A percentile compares a stretch with the other conserved stretches of the same genome.
These are phyloP conservation scores for Parus major DNA, from an alignment of 2,113 vertebrate genomes.

Conservation along the genomic window DNA sequence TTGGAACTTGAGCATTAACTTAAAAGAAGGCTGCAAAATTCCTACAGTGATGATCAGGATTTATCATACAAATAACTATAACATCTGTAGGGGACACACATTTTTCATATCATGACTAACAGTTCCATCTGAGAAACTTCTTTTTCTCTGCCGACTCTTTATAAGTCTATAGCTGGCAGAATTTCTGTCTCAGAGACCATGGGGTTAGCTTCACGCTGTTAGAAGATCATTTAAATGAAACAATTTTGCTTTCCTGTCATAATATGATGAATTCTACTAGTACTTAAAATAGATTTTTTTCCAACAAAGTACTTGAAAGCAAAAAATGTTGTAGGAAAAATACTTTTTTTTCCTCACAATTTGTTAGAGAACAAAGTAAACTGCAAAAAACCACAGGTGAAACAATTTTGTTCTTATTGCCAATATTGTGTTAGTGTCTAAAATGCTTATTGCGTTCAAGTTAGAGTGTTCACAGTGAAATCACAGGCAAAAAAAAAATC, in stretches of 20 bases:
- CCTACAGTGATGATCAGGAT: conserved; percentile 49
- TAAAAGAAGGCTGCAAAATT: conserved; percentile 61
- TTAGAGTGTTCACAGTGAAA: background rate
- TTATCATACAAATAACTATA: conserved; percentile 72
- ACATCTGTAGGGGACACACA: conserved; percentile 65
- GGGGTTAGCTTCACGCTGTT: conserved; percentile 44
- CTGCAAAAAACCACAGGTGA: background rate
- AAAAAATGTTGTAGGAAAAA: background rate
- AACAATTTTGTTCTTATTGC: background rate
- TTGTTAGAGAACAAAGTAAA: conserved; percentile 6
- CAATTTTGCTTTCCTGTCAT: conserved; percentile 65
- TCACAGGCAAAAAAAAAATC: background rate
- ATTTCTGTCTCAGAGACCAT: conserved; percentile 56
- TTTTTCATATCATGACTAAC: conserved; percentile 59
- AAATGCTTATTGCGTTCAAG: background rate
- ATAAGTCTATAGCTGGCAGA: conserved; percentile 25
- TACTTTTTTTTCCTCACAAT: background rate
- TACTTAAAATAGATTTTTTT: conserved; percentile 7
- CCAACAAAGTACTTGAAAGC: background rate
- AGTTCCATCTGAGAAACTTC: conserved; percentile 55
- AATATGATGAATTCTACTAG: conserved; percentile 55
- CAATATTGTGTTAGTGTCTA: background rate
- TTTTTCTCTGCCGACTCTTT: conserved; percentile 53
- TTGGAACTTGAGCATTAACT: conserved; percentile 64
- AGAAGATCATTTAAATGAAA: conserved; percentile 46